phyloP scores from a whole-genome alignment of 2,113 vertebrate species.

The Muscicapa adusta region DNA sequence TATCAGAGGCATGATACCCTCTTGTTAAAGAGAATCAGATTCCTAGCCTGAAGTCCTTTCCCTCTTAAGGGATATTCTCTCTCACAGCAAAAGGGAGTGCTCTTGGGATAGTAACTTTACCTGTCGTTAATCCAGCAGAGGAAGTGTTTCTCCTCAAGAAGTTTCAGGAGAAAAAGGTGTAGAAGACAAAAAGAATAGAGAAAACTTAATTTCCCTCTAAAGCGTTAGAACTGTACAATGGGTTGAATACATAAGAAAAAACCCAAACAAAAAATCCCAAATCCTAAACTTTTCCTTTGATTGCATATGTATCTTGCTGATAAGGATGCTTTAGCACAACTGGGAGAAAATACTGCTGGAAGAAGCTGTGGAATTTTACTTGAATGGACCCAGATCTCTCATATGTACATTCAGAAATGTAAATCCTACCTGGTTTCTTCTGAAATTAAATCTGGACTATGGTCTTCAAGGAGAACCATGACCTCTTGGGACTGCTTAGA shows the following conservation, averaged over 20 bases:
- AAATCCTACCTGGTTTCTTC: neutral
- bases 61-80: neutral
- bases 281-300: neutral
- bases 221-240: neutral
- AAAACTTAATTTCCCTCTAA: neutral
- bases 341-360: neutral
- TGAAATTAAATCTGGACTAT: neutral
- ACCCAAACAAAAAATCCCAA: neutral
- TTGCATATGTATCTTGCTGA: neutral
- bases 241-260: neutral
- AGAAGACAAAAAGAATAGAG: neutral
- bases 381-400: neutral
- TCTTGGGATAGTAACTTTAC: neutral
- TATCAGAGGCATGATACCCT: neutral
- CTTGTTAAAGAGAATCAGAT: neutral
- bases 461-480: neutral
- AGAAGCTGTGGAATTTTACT: neutral
- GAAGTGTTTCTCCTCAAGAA: neutral
- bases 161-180: neutral
- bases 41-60: neutral
- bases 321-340: neutral
- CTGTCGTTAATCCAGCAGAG: neutral
- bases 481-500: neutral
- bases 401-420: neutral
- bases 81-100: neutral